These are phyloP conservation scores for Macrocentrus cingulum DNA, from an alignment of 1,140 invertebrate genomes.

Conservation along the genomic window DNA sequence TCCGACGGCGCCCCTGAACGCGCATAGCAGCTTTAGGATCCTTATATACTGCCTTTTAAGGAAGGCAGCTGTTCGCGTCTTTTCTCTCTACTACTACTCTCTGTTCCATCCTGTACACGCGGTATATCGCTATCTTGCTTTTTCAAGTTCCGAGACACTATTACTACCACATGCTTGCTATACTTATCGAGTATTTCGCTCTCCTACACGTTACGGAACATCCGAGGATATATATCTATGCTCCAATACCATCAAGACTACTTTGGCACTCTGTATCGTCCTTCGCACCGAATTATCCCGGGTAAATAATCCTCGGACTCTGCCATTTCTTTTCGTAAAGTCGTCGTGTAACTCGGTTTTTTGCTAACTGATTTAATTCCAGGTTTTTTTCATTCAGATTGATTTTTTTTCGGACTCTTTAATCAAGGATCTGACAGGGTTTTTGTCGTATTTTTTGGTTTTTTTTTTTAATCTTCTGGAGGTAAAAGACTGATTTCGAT, in stretches of 20 bases:
- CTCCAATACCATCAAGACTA: too few relatives aligned
- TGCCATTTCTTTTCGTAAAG: background rate
- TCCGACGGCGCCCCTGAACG: background rate
- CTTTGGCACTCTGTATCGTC: background rate
- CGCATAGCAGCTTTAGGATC: too few relatives aligned
- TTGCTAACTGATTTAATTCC: conserved; percentile 12
- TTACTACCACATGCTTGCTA: background rate
- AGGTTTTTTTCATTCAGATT: background rate
- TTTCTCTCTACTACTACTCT: background rate
- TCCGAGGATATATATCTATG: background rate
- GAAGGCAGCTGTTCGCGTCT: conserved; percentile 27
- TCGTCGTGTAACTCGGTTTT: background rate
- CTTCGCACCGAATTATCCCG: conserved; percentile 26
- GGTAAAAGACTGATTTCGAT: too few relatives aligned
- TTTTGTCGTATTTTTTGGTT: too few relatives aligned
- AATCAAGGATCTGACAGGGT: too few relatives aligned
- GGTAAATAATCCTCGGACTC: conserved; percentile 21
- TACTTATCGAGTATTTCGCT: background rate
- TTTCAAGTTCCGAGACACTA: background rate
- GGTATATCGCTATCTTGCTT: conserved; percentile 6
- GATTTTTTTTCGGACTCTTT: too few relatives aligned
- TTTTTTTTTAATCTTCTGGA: too few relatives aligned
- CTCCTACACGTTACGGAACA: conserved; percentile 14
- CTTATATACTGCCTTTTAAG: conserved; percentile 18
- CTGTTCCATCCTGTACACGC: conserved; percentile 13